phyloP scores from a whole-genome alignment of 2,113 vertebrate species.

The Lota lota region DNA sequence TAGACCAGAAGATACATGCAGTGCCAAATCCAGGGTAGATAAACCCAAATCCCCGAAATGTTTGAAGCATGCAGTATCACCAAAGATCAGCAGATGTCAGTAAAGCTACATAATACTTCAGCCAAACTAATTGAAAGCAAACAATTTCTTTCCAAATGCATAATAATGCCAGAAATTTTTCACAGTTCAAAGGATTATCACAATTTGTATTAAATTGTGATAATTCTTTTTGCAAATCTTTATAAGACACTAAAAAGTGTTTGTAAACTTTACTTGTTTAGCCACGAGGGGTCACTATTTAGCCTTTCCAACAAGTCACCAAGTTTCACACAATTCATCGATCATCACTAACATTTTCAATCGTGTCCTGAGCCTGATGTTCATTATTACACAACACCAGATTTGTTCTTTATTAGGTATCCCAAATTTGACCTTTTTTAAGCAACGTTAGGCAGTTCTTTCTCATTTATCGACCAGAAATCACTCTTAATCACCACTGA shows the following conservation, averaged over 20 bases:
- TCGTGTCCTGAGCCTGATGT: conserved; percentile 1
- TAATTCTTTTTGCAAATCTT: too few relatives aligned
- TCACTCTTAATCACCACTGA: neutral
- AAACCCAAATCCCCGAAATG: neutral
- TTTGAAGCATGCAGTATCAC: conserved; percentile 36
- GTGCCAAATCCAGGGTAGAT: neutral
- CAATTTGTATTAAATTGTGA: too few relatives aligned
- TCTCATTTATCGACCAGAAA: neutral
- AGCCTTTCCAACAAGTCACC: neutral
- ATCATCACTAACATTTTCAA: conserved; percentile 7
- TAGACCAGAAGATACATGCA: neutral
- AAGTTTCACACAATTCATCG: neutral
- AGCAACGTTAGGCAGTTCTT: neutral
- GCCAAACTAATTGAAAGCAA: neutral
- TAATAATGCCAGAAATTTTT: neutral
- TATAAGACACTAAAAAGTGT: too few relatives aligned
- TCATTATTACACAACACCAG: neutral
- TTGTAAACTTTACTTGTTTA: conserved; percentile 1
- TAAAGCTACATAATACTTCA: conserved; percentile 14
- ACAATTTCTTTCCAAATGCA: neutral
- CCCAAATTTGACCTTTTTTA: neutral
- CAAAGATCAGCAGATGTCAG: conserved; percentile 57
- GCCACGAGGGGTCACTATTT: conserved; percentile 62
- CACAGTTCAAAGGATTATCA: neutral
- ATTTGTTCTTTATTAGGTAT: neutral